Conservation (phyloP, 2,888 invertebrate genomes). For the Lasioglossum lativentre region DNA sequence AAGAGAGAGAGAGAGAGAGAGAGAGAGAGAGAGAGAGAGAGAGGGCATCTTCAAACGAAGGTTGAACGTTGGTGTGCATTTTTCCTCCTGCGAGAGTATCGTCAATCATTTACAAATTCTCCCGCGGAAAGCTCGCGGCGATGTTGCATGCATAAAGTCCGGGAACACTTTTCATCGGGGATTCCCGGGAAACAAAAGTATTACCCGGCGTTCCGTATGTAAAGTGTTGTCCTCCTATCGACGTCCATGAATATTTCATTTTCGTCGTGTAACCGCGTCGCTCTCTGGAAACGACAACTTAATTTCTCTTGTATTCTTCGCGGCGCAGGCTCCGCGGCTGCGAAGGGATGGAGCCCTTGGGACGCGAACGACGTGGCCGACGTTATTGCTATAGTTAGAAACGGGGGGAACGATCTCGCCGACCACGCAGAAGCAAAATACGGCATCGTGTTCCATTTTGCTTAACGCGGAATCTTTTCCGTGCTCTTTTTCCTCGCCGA, state of each 20-base stretch:
- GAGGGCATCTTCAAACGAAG: background rate
- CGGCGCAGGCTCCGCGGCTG: constrained; percentile 8
- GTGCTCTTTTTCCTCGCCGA: background rate
- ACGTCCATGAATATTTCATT: constrained; percentile 61
- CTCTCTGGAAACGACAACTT: constrained; percentile 43
- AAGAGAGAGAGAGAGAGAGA: background rate
- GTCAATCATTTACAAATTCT: background rate
- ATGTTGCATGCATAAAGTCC: background rate
- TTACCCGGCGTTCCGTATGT: constrained; percentile 25
- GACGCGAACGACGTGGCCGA: constrained; percentile 26
- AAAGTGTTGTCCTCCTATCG: constrained; percentile 42
- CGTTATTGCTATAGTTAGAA: constrained; percentile 15
- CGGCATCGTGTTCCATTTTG: background rate
- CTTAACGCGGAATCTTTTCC: background rate
- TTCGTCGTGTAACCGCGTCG: constrained; percentile 16
- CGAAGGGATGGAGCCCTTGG: constrained; percentile 32
- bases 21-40: background rate
- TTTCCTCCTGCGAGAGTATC: background rate
- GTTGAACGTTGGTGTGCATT: background rate
- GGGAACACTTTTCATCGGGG: background rate
- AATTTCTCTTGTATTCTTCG: constrained; percentile 51
- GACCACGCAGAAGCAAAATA: constrained; percentile 20
- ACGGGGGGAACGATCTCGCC: constrained; percentile 9
- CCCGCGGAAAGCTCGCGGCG: background rate
- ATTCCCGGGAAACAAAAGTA: constrained; percentile 20